Evolutionary conservation across 1,140 invertebrate genomes (phyloP).

Genomic region (Coboldia fuscipes): DNA sequence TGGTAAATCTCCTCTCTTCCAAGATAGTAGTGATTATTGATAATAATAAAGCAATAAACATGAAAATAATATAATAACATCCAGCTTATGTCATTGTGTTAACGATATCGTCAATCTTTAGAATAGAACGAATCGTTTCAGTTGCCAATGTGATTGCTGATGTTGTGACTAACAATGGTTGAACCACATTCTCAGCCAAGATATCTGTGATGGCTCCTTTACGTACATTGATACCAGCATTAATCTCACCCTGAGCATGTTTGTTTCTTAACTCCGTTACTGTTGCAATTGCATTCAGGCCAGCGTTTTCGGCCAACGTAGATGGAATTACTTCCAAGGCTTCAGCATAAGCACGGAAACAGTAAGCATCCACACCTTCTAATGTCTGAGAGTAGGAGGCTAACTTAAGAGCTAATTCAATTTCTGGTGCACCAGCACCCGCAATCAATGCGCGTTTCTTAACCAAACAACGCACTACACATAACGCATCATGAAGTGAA

Average conservation of each 20-base stretch:
- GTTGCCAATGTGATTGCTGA: conserved; percentile 87
- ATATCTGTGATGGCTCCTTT: conserved; percentile 94
- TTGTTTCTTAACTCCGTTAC: conserved; percentile 91
- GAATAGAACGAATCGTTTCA: conserved; percentile 91
- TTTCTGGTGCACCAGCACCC: conserved; percentile 95
- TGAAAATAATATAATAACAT: background rate
- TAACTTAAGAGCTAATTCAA: conserved; percentile 74
- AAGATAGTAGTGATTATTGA: too few species aligned
- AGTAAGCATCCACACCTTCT: conserved; percentile 85
- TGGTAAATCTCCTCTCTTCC: too few species aligned
- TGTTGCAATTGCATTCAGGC: conserved; percentile 92
- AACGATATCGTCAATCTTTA: conserved; percentile 98
- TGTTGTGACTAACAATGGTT: conserved; percentile 86
- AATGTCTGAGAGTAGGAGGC: conserved; percentile 62
- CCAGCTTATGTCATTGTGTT: conserved; percentile 23
- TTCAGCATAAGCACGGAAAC: conserved; percentile 83
- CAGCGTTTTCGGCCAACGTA: conserved; percentile 97
- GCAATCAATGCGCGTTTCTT: conserved; percentile 79
- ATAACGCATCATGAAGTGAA: conserved; percentile 94
- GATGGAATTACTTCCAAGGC: conserved; percentile 93
- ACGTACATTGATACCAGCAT: conserved; percentile 89
- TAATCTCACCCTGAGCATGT: conserved; percentile 66
- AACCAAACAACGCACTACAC: conserved; percentile 92
- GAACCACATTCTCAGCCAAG: conserved; percentile 90
- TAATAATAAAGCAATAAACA: too few species aligned